Percentiles rank a stretch among this genome's conserved stretches.
Conservation (phyloP, 2,113 vertebrate species). For the Mesocricetus auratus region DNA sequence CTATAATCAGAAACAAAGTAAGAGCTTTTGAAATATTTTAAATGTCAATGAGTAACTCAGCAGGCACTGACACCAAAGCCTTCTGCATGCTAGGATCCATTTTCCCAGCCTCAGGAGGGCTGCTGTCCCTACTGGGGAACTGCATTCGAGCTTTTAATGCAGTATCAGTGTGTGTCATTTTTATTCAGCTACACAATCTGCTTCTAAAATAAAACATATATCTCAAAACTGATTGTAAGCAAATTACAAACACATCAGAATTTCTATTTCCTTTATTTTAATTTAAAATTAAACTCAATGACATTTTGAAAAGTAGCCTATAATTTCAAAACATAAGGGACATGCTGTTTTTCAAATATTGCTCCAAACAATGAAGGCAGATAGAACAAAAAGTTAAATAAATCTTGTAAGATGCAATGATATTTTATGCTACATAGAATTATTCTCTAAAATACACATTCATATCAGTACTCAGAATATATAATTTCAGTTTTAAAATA, state of each 20-base stretch:
- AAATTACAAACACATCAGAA: conserved; percentile 18
- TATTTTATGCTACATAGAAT: conserved; percentile 35
- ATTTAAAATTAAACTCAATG: conserved; percentile 62
- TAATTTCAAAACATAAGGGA: conserved; percentile 7
- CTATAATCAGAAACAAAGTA: background rate
- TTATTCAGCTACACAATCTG: conserved; percentile 6
- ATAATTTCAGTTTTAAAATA: conserved; percentile 42
- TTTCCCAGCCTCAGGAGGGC: background rate
- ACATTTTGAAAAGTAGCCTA: conserved; percentile 51
- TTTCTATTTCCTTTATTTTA: conserved; percentile 59
- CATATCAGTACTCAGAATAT: conserved; percentile 42
- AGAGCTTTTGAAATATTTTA: background rate
- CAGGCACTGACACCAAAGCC: background rate
- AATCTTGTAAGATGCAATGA: conserved; percentile 35
- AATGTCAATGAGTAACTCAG: background rate
- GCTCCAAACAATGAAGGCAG: conserved; percentile 36
- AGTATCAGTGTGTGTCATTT: background rate
- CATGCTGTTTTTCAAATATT: conserved; percentile 33
- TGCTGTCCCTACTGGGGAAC: background rate
- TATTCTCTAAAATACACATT: conserved; percentile 23
- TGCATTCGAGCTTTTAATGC: conserved; percentile 13
- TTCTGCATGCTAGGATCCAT: background rate
- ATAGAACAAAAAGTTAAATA: conserved; percentile 37
- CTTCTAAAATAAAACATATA: conserved; percentile 63
- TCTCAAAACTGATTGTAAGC: conserved; percentile 32